These are phyloP conservation scores for Drosophila prosaltans DNA, from an alignment of 1,140 invertebrate species.

Conservation along the genomic window DNA sequence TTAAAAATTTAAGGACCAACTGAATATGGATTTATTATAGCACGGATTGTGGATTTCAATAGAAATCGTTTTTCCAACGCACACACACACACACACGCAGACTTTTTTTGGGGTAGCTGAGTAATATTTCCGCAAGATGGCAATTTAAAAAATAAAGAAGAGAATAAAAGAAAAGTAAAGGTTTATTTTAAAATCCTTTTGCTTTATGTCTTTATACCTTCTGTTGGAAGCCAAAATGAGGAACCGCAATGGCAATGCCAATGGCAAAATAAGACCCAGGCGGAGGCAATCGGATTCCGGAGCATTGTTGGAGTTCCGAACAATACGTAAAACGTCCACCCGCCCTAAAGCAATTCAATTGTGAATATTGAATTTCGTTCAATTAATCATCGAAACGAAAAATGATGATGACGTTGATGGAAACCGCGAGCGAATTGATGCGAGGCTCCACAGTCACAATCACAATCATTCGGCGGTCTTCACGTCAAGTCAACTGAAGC, in stretches of 20 bases:
- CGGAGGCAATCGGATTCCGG: slow-evolving; percentile 49
- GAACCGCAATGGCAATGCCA: slow-evolving; percentile 23
- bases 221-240: neutral
- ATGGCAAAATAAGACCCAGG: slow-evolving; percentile 10
- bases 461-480: slow-evolving; percentile 6
- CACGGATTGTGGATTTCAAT: slow-evolving; percentile 25
- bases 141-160: slow-evolving; percentile 21
- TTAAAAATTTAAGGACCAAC: neutral
- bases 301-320: slow-evolving; percentile 42
- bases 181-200: slow-evolving; percentile 50
- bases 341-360: slow-evolving; percentile 54
- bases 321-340: slow-evolving; percentile 15
- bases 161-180: slow-evolving; percentile 27
- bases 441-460: slow-evolving; percentile 6
- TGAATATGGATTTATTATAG: slow-evolving; percentile 55
- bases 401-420: slow-evolving; percentile 56
- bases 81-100: neutral
- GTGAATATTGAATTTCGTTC: slow-evolving; percentile 68
- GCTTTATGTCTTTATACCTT: slow-evolving; percentile 16
- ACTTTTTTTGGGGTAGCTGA: slow-evolving; percentile 20
- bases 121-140: slow-evolving; percentile 48
- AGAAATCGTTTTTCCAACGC: slow-evolving; percentile 22
- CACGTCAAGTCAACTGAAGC: slow-evolving; percentile 37
- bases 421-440: slow-evolving; percentile 49
- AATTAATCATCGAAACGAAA: slow-evolving; percentile 60